These are phyloP conservation scores for Branchinecta sandiegonensis DNA, from an alignment of 2,888 invertebrate species.

Conservation along the genomic window DNA sequence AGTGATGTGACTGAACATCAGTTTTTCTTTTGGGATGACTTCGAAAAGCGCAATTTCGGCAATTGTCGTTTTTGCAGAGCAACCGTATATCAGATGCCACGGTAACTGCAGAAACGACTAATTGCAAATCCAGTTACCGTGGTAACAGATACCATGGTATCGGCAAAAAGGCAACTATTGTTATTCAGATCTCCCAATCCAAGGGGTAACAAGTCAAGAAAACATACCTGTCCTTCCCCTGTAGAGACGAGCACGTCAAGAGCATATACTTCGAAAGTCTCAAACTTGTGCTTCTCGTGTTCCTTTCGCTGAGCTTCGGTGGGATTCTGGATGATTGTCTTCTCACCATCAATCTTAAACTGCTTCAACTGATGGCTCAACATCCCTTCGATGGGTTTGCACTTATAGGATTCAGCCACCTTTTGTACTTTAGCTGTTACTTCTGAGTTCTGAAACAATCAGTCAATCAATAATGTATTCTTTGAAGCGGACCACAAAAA, in stretches of 20 bases:
- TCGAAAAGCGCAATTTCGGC: no score
- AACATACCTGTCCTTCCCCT: constrained; percentile 74
- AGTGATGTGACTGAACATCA: no score
- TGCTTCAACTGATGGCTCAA: constrained; percentile 88
- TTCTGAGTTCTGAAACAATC: constrained; percentile 54
- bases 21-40: no score
- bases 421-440: constrained; percentile 86
- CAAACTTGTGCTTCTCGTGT: constrained; percentile 89
- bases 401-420: constrained; percentile 78
- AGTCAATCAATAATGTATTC: no score
- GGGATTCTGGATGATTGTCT: constrained; percentile 92
- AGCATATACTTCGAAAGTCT: constrained; percentile 92
- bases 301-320: constrained; percentile 92
- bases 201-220: neutral
- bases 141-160: no score
- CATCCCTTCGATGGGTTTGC: constrained; percentile 96
- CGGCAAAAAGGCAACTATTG: no score
- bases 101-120: no score
- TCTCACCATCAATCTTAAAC: constrained; percentile 93
- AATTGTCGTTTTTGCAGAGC: no score
- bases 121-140: no score
- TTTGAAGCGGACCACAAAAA: no score
- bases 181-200: neutral
- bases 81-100: no score
- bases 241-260: constrained; percentile 95